Evolutionary conservation across 1,140 invertebrate genomes (phyloP), one percentile per base, ranked within the genome.

Genomic region (Manduca sexta): DNA sequence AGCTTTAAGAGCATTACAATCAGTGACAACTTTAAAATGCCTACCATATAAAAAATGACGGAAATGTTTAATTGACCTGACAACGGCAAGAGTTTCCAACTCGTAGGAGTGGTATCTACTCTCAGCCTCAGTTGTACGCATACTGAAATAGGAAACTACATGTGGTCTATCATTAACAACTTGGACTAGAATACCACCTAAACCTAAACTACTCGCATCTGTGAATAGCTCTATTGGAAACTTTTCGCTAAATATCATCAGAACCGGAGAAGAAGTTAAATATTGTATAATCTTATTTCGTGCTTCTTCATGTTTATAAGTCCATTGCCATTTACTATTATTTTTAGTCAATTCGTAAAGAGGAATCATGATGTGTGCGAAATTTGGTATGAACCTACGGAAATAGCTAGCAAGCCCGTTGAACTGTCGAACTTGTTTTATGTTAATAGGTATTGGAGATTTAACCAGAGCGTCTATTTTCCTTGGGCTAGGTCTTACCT

Each of bases 341-440:
- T 42, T 12, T 45, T 56, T 53, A 3, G 49, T 63, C 2, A 56
- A 55, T 42, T 45, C 26, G 6, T 60, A 64, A 7, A 64, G 33
- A 0, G 83, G 82, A 13, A 58, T 47, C 16, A 81, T 61, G 2
- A 78, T 45, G 1, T 56, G 48, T 10, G 43, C 21, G 54, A 88
- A 89, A 57, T 87, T 60, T 8, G 59, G 56, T 21, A 88, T 66
- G 49, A 86, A 89, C 6, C 64, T 38, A 6, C 75, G 45, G 50
- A 86, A 86, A 57, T 80, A 88, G 2, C 68, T 64, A 1, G 75
- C 61, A 43, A 87, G 73, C 1, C 85, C 87, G 6, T 87, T 54
- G 48, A 89, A 88, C 40, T 76, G 46, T 34, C 69, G 38, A 0
- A 78, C 52, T 37, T 77, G 62, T 26, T 69, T 77, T 2, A 49